Base-by-base conservation (phyloP, 2,797 vertebrate species). In the Macrochelys suwanniensis region DNA sequence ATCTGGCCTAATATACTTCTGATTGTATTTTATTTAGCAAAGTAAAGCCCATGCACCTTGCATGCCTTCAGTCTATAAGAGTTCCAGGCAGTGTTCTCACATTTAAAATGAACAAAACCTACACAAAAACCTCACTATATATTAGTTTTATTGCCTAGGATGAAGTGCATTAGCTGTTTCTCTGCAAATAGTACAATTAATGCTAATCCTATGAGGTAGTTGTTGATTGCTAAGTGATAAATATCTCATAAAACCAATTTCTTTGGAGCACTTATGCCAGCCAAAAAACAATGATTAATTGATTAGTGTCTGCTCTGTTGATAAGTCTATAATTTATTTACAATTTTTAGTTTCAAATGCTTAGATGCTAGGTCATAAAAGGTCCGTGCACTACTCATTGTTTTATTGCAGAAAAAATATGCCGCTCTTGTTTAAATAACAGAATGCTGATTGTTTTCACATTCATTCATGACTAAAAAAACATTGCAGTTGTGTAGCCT, bases 301-400 rank as follows among this genome's bases (percentile, higher is more conserved):
- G 84, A 91, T 95, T 91, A 91, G 15, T 92, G 50, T 86, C 49
- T 95, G 10, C 90, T 92, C 57, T 86, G 49, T 59, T 88, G 71
- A 85, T 85, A 93, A 84, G 10, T 84, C 65, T 45, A 25, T 89
- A 77, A 92, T 95, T 96, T 93, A 74, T 96, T 95, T 81, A 89
- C 49, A 68, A 2, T 89, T 89, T 96, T 91, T 82, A 54, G 42
- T 26, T 57, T 91, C 49, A 87, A 89, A 91, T 84, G 12, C 31
- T 86, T 96, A 87, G 76, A 94, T 33, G 5, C 21, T 78, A 45
- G 25, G 80, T 91, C 4, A 61, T 53, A 54, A 28, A n/a, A 91
- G 87, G n/a, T 78, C 25, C 54, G 9, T 68, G 4, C 23, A n/a
- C 15, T 74, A 49, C 37, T 94, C 65, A 31, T 71, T 57, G 81